Base-by-base conservation (phyloP, 2,797 vertebrate species). In the Cyprinella venusta region DNA sequence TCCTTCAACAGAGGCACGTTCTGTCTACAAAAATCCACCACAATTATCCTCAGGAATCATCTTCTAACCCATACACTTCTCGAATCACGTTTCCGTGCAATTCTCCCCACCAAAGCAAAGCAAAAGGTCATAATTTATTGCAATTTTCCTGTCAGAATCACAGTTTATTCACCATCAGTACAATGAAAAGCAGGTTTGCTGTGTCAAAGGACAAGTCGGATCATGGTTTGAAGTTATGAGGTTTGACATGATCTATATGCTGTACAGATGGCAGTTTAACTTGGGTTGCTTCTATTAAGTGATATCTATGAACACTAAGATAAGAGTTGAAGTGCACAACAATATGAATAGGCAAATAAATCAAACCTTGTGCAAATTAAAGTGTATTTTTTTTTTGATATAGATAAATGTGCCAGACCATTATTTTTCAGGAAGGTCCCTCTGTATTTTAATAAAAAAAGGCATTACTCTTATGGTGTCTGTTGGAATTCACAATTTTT, bases 11-110 rank as follows among this genome's bases (percentile, higher is more conserved):
- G 89, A 88, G 87, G 90, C 90, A 90, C 89, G 88, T 87, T 90
- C 85, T 88, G 86, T 91, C 88, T 87, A 87, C 89, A 86, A 75
- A 83, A 87, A 86, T 86, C 90, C 89, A 91, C 90, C 91, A 88
- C 89, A 86, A 89, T 83, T 78, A 74, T 69, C 76, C 50, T 65
- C 61, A 76, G 65, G 33, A 50, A 81, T 71, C 56, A 72, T 84
- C 65, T 71, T 79, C 54, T 78, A 65, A 78, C 40, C 64, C 38
- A 18, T 45, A 52, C 50, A 56, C 65, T 82, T 79, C 45, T 48
- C 26, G 67, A 76, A 79, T 74, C 56, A 69, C 63, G 69, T 81
- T 71, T 78, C 72, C 6, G 9, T 63, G 59, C 45, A 65, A 18
- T 42, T 74, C 69, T 75, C 71, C 74, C 26, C 63, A 45, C 69